phyloP scores from a whole-genome alignment of 2,888 invertebrate genomes.

The Diaphora mendica region DNA sequence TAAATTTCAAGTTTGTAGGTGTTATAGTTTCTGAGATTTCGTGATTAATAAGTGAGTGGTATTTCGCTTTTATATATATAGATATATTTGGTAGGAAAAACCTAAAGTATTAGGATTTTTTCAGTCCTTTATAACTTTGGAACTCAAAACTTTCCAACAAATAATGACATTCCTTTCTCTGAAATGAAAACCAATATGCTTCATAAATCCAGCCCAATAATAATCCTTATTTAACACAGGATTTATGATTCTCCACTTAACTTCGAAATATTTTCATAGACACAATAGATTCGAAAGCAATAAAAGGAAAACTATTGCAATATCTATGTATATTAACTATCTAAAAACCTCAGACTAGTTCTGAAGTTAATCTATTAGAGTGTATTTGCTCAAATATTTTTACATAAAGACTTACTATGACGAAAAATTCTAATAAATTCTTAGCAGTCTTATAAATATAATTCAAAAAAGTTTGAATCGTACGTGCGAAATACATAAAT shows the following conservation, averaged over 20 bases:
- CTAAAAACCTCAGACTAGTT: constrained; percentile 25
- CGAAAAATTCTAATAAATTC: constrained; percentile 49
- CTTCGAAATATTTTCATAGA: too few species aligned
- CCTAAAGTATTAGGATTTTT: not conserved
- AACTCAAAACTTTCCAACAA: not conserved
- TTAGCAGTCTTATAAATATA: constrained; percentile 39
- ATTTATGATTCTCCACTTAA: constrained; percentile 1
- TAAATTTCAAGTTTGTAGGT: too few species aligned
- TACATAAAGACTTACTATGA: constrained; percentile 29
- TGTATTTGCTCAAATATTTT: constrained; percentile 34
- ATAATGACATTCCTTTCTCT: not conserved
- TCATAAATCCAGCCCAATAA: not conserved
- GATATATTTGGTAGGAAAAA: not conserved
- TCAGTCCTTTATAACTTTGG: not conserved
- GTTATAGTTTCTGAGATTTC: too few species aligned
- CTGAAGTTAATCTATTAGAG: constrained; percentile 14
- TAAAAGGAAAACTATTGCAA: constrained; percentile 28
- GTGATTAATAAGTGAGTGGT: too few species aligned
- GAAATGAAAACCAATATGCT: not conserved
- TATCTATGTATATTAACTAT: constrained; percentile 38
- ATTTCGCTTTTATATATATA: too few species aligned
- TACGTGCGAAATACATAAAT: constrained; percentile 48
- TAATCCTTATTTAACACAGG: not conserved
- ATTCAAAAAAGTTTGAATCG: constrained; percentile 52
- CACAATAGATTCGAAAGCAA: constrained; percentile 16